A percentile compares a stretch with the other conserved stretches of the same genome.
Evolutionary conservation across 2,797 vertebrate species (phyloP).

Genomic region (Arrhamphus sclerolepis): DNA sequence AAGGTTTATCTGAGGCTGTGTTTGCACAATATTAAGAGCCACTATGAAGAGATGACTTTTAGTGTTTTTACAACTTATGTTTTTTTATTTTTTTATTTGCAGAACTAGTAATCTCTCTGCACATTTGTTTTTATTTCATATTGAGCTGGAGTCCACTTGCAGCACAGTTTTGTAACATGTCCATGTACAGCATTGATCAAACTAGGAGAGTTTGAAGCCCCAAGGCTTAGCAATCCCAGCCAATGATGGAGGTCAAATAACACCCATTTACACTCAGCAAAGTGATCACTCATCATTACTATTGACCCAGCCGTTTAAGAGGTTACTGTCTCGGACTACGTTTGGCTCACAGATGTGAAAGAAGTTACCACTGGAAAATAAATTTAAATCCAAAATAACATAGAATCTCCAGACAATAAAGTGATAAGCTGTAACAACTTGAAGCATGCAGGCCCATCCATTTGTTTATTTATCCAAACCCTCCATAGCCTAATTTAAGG

Average conservation of each 20-base stretch:
- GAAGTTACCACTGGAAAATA: not conserved
- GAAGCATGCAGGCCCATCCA: slow-evolving; percentile 16
- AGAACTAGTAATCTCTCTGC: no score
- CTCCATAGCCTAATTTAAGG: no score
- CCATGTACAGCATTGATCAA: slow-evolving; percentile 7
- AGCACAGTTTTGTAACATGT: slow-evolving; percentile 24
- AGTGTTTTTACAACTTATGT: no score
- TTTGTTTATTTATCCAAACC: not conserved
- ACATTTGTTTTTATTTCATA: no score
- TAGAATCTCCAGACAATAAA: slow-evolving; percentile 21
- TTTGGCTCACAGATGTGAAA: not conserved
- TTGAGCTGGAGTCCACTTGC: no score
- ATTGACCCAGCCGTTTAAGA: slow-evolving; percentile 34
- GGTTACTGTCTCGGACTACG: slow-evolving; percentile 6
- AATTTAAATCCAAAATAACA: not conserved
- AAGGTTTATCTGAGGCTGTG: no score
- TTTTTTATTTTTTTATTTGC: no score
- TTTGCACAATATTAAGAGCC: no score
- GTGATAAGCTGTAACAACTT: slow-evolving; percentile 7
- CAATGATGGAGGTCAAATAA: slow-evolving; percentile 28
- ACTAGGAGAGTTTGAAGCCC: slow-evolving; percentile 36
- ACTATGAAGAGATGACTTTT: no score
- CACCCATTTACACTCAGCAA: slow-evolving; percentile 24
- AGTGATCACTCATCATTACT: slow-evolving; percentile 20
- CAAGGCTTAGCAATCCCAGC: slow-evolving; percentile 29